Base-by-base conservation (phyloP, 2,888 invertebrate genomes). In the Priocnemis perturbator region DNA sequence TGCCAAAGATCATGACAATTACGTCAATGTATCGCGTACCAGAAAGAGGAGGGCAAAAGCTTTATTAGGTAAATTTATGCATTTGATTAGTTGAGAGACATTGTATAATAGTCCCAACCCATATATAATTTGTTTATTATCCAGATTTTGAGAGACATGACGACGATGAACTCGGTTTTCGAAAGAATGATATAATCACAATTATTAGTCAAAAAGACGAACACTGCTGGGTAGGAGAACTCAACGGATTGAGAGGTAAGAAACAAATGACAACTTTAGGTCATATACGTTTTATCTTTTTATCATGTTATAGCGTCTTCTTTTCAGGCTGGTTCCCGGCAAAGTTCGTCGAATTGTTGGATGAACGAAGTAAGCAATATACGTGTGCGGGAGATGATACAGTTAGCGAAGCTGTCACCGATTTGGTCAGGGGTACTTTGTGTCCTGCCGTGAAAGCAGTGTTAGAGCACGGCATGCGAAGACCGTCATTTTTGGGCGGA, bases 121-220 rank as follows among this genome's bases (percentile, higher is more conserved):
- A n/a, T n/a, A n/a, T n/a, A n/a, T n/a, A n/a, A n/a, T n/a, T n/a
- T n/a, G n/a, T n/a, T n/a, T n/a, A 55, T 55, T 20, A 19, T 23
- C 3, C 77, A 93, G 98, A 99, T 91, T 99, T 99, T 91, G 98
- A 99, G 90, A 92, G 98, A 75, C 96, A 98, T 86, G 98, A 98
- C 90, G 98, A 98, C 79, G 99, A 99, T 91, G 99, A 99, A 89
- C 90, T 99, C 64, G 99, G 99, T 9, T 99, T 99, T 89, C 93
- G 98, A 62, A 98, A 98, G 90, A 99, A 99, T 91, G 99, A 99
- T 89, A 96, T 99, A 48, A 98, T 99, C 64, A 99, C 98, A 61
- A 97, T 99, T 55, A 94, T 98, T 26, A 98, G 97, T 85, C 97
- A 97, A 87, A 96, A 97, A 89, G 98, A 99, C 90, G 98, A 99